phyloP scores from a whole-genome alignment of 1,140 invertebrate genomes.

The Orchestia grillus region DNA sequence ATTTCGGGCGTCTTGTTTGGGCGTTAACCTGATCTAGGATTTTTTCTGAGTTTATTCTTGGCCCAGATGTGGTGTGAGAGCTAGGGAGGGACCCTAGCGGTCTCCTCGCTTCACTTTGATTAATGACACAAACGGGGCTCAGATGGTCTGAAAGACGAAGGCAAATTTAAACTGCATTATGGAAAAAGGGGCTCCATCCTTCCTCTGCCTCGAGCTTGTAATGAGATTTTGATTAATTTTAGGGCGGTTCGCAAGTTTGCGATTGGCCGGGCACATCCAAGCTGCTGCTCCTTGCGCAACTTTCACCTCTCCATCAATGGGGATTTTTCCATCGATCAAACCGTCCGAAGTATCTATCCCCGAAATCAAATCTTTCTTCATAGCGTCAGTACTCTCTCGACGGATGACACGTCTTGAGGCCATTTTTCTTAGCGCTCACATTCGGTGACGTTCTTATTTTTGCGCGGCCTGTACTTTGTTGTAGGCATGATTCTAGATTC shows the following conservation, averaged over 20 bases:
- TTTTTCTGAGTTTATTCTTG: constrained; percentile 10
- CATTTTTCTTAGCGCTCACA: neutral
- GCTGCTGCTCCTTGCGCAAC: constrained; percentile 43
- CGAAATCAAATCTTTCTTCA: neutral
- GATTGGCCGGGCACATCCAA: constrained; percentile 45
- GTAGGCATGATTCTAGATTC: neutral
- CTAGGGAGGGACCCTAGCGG: neutral
- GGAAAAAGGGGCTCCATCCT: constrained; percentile 56
- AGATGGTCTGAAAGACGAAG: constrained; percentile 53
- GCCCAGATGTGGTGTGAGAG: constrained; percentile 20
- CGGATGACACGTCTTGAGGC: neutral
- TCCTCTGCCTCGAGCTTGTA: constrained; percentile 50
- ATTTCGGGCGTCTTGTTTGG: neutral
- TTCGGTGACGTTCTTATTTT: too few relatives aligned
- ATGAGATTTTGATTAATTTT: constrained; percentile 57
- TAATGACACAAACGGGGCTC: constrained; percentile 52
- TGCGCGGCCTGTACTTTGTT: too few relatives aligned
- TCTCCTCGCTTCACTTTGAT: constrained; percentile 41
- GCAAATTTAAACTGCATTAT: constrained; percentile 57
- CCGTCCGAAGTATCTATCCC: constrained; percentile 30
- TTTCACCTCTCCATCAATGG: constrained; percentile 46
- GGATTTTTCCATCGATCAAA: constrained; percentile 42
- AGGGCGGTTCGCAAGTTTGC: constrained; percentile 49
- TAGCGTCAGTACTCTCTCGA: neutral
- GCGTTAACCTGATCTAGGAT: neutral